Conservation (phyloP, 2,888 invertebrate genomes). For the Cetonia aurata region DNA sequence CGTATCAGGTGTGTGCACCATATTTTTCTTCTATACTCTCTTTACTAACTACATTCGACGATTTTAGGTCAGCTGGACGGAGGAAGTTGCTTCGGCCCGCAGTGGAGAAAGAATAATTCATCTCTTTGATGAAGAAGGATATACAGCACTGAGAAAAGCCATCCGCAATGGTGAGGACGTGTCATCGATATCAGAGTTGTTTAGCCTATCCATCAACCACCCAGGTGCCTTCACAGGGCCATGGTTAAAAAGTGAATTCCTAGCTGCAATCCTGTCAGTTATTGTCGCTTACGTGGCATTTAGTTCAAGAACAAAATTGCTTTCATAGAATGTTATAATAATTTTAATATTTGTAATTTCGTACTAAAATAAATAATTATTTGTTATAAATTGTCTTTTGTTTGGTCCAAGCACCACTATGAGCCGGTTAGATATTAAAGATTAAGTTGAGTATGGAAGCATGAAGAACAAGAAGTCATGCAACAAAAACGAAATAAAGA, state of each 20-base stretch:
- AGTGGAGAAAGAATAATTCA: conserved; percentile 85
- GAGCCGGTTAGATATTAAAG: too few species aligned
- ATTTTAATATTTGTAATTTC: too few species aligned
- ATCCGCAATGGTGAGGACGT: conserved; percentile 79
- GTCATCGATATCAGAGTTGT: conserved; percentile 76
- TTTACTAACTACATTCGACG: neutral
- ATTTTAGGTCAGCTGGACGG: conserved; percentile 90
- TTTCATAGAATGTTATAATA: conserved; percentile 69
- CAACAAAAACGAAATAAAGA: too few species aligned
- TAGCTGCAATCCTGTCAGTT: conserved; percentile 84
- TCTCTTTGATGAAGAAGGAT: conserved; percentile 93
- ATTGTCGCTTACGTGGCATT: conserved; percentile 90
- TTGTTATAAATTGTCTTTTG: too few species aligned
- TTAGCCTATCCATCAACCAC: conserved; percentile 79
- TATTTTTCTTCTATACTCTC: conserved; percentile 32
- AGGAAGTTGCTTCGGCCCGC: conserved; percentile 85
- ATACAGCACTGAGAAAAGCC: conserved; percentile 86
- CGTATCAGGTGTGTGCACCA: conserved; percentile 79
- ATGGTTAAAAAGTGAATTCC: conserved; percentile 91
- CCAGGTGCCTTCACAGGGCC: conserved; percentile 91
- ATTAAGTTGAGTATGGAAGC: too few species aligned
- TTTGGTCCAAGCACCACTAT: too few species aligned
- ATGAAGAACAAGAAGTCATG: too few species aligned
- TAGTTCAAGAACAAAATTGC: conserved; percentile 83
- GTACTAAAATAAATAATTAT: too few species aligned